These are phyloP conservation scores for Caenorhabditis parvicauda DNA, from an alignment of 2,888 invertebrate species.

Conservation along the genomic window DNA sequence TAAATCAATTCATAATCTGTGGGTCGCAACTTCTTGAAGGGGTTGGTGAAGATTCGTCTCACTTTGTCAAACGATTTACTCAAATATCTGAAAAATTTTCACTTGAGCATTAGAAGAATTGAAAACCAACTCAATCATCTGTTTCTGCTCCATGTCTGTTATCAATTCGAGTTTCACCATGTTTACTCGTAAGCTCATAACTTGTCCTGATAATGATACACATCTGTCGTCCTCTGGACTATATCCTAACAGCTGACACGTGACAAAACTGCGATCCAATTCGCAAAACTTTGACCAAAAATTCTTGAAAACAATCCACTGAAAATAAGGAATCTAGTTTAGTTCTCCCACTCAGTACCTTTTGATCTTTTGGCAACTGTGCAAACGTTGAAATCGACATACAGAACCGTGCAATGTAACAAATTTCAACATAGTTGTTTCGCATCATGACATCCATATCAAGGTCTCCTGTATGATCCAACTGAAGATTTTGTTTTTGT, in stretches of 20 bases:
- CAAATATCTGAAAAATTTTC: constrained; percentile 31
- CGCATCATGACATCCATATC: constrained; percentile 34
- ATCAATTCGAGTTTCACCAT: constrained; percentile 29
- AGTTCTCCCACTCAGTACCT: too few species aligned
- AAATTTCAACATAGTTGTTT: constrained; percentile 35
- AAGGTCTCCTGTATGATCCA: constrained; percentile 18
- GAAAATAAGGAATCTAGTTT: too few species aligned
- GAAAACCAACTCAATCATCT: constrained; percentile 18
- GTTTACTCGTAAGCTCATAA: constrained; percentile 26
- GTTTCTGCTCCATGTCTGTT: constrained; percentile 26
- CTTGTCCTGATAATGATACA: constrained; percentile 27
- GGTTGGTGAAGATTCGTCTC: constrained; percentile 28
- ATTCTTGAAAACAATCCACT: constrained; percentile 41
- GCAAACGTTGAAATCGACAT: constrained; percentile 36
- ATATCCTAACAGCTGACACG: constrained; percentile 26
- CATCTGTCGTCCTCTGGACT: constrained; percentile 23
- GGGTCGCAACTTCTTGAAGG: constrained; percentile 33
- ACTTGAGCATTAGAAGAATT: too few species aligned
- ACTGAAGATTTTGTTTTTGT: too few species aligned
- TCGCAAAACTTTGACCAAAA: constrained; percentile 39
- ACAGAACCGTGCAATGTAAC: constrained; percentile 34
- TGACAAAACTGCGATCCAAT: constrained; percentile 33
- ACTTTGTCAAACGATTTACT: constrained; percentile 26
- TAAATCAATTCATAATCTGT: constrained; percentile 35
- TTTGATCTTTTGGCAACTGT: constrained; percentile 28